A percentile compares a stretch with the other conserved stretches of the same genome.
phyloP scores from a whole-genome alignment of 2,113 vertebrate species.

The Pimephales promelas region DNA sequence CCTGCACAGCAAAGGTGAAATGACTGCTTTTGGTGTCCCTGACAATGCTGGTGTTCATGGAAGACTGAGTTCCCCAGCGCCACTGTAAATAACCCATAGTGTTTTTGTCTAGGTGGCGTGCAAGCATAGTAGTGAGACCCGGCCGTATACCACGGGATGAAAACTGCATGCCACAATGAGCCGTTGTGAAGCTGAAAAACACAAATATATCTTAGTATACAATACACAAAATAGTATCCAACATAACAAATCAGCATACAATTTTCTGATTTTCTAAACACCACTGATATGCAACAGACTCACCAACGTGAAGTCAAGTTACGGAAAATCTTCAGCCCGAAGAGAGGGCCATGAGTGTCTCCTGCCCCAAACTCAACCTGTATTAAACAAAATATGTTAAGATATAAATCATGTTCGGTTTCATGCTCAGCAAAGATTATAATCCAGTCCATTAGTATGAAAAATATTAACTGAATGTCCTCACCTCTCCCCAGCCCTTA shows the following conservation, averaged over 20 bases:
- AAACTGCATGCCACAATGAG: slow-evolving; percentile 92
- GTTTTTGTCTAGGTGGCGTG: slow-evolving; percentile 95
- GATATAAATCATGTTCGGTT: not conserved
- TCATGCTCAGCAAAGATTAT: not conserved
- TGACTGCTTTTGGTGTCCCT: slow-evolving; percentile 95
- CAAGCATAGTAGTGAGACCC: slow-evolving; percentile 87
- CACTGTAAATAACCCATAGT: slow-evolving; percentile 98
- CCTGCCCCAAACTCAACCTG: slow-evolving; percentile 94
- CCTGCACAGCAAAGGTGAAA: slow-evolving; percentile 91
- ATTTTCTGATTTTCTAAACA: too few relatives aligned
- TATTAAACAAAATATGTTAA: not conserved
- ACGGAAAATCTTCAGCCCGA: slow-evolving; percentile 94
- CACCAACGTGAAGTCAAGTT: slow-evolving; percentile 94
- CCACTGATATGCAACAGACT: slow-evolving; percentile 51
- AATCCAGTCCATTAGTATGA: not conserved
- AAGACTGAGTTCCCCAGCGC: slow-evolving; percentile 94
- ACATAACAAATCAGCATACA: too few relatives aligned
- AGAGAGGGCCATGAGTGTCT: slow-evolving; percentile 89
- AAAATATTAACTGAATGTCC: not conserved
- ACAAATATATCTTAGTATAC: not conserved
- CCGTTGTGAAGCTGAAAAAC: slow-evolving; percentile 85
- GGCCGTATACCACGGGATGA: slow-evolving; percentile 90
- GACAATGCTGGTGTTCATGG: slow-evolving; percentile 96
- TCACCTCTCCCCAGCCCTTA: slow-evolving; percentile 96
- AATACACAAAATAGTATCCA: not conserved